Percentiles rank a stretch among this genome's conserved stretches.
Evolutionary conservation across 1,140 invertebrate genomes (phyloP).

Genomic region (Megalonaias nervosa): DNA sequence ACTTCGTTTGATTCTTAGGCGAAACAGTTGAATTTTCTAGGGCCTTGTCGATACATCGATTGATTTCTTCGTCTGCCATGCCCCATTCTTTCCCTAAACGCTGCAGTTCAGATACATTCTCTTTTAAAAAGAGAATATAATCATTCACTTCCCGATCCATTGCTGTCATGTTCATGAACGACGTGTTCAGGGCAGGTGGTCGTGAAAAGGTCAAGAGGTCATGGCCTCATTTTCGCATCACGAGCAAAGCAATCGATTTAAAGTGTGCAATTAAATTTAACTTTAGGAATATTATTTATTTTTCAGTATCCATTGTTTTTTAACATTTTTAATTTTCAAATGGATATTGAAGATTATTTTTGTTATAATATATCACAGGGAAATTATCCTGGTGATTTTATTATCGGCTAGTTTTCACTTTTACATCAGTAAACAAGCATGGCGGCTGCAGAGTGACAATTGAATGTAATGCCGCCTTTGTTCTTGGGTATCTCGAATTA

Average conservation of each 20-base stretch:
- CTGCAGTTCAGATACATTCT: constrained; percentile 41
- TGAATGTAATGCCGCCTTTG: constrained; percentile 1
- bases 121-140: constrained; percentile 38
- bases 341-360: constrained; percentile 8
- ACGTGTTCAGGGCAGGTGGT: background rate
- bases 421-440: constrained; percentile 52
- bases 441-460: constrained; percentile 37
- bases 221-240: constrained; percentile 19
- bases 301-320: background rate
- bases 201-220: constrained; percentile 3
- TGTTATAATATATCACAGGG: background rate
- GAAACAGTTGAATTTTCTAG: constrained; percentile 12
- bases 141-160: constrained; percentile 31
- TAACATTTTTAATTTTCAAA: background rate
- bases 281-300: constrained; percentile 3
- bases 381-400: background rate
- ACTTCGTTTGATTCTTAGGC: constrained; percentile 13
- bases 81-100: constrained; percentile 41
- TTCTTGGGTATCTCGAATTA: too few species aligned
- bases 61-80: constrained; percentile 44
- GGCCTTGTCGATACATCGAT: constrained; percentile 40
- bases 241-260: background rate
- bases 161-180: constrained; percentile 4
- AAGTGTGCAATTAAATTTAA: constrained; percentile 26
- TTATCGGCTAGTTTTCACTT: constrained; percentile 30